Conservation (phyloP, 2,113 vertebrate genomes). For the Mystacornis crossleyi region DNA sequence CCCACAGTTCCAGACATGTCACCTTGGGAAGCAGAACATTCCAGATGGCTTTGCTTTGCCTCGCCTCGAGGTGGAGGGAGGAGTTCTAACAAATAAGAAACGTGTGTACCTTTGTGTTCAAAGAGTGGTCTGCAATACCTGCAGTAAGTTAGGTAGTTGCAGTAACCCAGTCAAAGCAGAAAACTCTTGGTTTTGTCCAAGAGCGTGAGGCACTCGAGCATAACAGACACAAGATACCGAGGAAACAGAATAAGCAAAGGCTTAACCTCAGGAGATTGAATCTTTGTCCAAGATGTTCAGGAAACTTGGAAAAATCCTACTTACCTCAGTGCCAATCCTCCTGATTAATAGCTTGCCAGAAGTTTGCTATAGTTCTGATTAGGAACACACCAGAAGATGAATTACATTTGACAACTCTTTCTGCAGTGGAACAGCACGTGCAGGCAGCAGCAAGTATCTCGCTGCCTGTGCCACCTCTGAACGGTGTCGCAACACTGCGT, state of each 20-base stretch:
- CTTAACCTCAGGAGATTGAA: not conserved
- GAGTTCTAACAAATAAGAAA: not conserved
- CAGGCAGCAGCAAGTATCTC: not conserved
- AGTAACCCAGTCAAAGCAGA: not conserved
- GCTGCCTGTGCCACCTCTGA: not conserved
- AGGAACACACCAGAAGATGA: not conserved
- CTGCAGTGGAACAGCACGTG: not conserved
- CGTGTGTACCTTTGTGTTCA: not conserved
- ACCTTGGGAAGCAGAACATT: not conserved
- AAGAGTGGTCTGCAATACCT: not conserved
- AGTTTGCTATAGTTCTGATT: not conserved
- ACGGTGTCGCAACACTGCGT: fast-evolving
- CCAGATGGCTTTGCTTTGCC: not conserved
- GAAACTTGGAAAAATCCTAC: not conserved
- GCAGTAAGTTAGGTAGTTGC: not conserved
- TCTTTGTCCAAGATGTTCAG: not conserved
- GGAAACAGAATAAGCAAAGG: not conserved
- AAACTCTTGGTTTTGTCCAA: not conserved
- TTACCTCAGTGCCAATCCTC: not conserved
- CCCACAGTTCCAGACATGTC: not conserved
- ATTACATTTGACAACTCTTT: not conserved
- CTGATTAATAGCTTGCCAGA: not conserved
- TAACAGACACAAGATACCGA: not conserved
- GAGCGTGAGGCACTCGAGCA: not conserved
- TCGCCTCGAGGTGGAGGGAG: not conserved